Evolutionary conservation across 1,140 invertebrate species (phyloP).

Genomic region (Aphaenogaster rudis): DNA sequence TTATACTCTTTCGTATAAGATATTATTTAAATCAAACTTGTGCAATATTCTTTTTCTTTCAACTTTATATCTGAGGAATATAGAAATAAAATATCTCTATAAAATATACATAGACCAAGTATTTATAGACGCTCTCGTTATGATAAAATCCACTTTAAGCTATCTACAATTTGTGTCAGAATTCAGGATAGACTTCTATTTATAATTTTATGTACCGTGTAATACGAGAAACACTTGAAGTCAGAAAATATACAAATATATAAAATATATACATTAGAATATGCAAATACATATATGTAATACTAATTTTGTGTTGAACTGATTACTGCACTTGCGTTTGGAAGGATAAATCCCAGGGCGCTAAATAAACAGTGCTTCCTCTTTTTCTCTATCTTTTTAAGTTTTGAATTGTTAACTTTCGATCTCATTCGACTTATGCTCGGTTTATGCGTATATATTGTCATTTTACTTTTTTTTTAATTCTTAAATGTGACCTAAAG

Average conservation of each 20-base stretch:
- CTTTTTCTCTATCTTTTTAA: background rate
- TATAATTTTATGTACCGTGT: no score
- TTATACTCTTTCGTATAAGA: background rate
- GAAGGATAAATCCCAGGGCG: background rate
- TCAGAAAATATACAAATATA: background rate
- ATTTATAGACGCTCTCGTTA: background rate
- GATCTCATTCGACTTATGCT: background rate
- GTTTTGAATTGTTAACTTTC: background rate
- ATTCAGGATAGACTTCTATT: background rate
- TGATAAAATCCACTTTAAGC: background rate
- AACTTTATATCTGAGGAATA: background rate
- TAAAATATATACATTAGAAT: background rate
- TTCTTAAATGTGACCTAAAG: background rate
- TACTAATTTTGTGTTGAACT: background rate
- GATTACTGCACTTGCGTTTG: background rate
- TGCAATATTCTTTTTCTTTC: background rate
- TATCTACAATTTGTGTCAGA: background rate
- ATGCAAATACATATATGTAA: background rate
- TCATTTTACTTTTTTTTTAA: background rate
- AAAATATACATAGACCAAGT: background rate
- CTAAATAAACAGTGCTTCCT: background rate
- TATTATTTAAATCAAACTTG: background rate
- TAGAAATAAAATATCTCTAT: background rate
- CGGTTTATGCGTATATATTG: background rate
- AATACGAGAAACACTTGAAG: background rate